These are phyloP conservation scores for Sakesphorus luctuosus DNA, from an alignment of 2,113 vertebrate genomes.

Conservation along the genomic window DNA sequence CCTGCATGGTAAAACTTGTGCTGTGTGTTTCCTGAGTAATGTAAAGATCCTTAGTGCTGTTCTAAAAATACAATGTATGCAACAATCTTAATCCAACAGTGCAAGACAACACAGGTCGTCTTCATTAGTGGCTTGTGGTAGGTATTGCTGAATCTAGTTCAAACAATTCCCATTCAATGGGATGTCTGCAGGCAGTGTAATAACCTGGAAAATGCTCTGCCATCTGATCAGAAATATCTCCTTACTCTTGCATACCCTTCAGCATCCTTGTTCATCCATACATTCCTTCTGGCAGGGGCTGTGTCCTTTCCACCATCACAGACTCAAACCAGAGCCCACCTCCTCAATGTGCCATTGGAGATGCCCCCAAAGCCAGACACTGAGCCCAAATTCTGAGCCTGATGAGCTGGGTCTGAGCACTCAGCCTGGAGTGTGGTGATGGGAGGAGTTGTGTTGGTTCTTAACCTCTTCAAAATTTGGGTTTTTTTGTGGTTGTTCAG, in stretches of 20 bases:
- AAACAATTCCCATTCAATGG: constrained; percentile 82
- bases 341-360: neutral
- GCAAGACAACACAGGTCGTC: constrained; percentile 83
- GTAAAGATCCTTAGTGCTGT: constrained; percentile 1
- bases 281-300: neutral
- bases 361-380: neutral
- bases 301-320: neutral
- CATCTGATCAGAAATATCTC: constrained; percentile 70
- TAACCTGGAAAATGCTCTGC: constrained; percentile 77
- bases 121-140: constrained; percentile 81
- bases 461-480: neutral
- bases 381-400: neutral
- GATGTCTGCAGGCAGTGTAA: constrained; percentile 74
- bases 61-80: constrained; percentile 64
- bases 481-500: neutral
- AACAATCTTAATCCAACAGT: constrained; percentile 78
- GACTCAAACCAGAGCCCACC: neutral
- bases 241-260: constrained; percentile 79
- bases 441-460: neutral
- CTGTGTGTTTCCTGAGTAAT: neutral
- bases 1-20: neutral
- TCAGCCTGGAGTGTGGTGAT: neutral
- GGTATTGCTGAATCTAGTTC: constrained; percentile 82
- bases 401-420: neutral
- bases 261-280: constrained; percentile 58